A percentile compares a stretch with the other conserved stretches of the same genome.
phyloP scores from a whole-genome alignment of 2,113 vertebrate genomes.

The Polypterus senegalus region DNA sequence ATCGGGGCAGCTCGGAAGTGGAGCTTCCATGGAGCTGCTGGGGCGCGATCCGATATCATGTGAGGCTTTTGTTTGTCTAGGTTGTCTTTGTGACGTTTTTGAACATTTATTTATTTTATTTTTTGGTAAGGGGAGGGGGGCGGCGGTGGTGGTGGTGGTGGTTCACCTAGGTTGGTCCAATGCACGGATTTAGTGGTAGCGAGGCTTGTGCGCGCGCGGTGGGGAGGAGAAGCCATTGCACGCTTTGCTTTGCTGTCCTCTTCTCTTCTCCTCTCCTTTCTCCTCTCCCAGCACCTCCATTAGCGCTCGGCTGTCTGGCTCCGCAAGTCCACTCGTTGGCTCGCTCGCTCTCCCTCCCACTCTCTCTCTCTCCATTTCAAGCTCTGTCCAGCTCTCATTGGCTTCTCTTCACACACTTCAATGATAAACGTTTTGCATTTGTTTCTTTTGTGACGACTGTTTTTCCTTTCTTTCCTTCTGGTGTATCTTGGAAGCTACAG shows the following conservation, averaged over 20 bases:
- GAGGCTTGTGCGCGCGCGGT: conserved; percentile 32
- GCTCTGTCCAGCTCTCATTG: conserved; percentile 29
- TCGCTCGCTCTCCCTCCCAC: conserved; percentile 28
- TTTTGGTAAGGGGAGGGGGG: conserved; percentile 54
- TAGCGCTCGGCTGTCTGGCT: conserved; percentile 44
- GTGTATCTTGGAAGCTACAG: background rate
- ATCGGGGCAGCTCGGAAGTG: conserved; percentile 14
- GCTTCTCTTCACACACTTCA: conserved; percentile 15
- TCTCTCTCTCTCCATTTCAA: conserved; percentile 47
- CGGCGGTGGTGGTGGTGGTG: conserved; percentile 38
- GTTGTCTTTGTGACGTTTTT: conserved; percentile 15
- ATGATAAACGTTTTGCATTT: conserved; percentile 8
- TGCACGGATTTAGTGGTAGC: conserved; percentile 14
- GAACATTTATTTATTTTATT: background rate
- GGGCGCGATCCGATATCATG: conserved; percentile 10
- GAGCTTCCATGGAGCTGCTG: conserved; percentile 16
- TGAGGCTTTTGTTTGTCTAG: conserved; percentile 14
- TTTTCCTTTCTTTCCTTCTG: conserved; percentile 4
- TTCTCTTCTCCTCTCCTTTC: background rate
- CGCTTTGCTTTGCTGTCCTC: conserved; percentile 48
- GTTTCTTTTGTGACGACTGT: conserved; percentile 1
- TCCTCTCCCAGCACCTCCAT: conserved; percentile 47
- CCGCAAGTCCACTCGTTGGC: conserved; percentile 24
- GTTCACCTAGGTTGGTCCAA: conserved; percentile 18
- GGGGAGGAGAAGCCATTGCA: conserved; percentile 82